Base-by-base conservation (phyloP, 2,888 invertebrate species). In the Drosophila niveifrons region DNA sequence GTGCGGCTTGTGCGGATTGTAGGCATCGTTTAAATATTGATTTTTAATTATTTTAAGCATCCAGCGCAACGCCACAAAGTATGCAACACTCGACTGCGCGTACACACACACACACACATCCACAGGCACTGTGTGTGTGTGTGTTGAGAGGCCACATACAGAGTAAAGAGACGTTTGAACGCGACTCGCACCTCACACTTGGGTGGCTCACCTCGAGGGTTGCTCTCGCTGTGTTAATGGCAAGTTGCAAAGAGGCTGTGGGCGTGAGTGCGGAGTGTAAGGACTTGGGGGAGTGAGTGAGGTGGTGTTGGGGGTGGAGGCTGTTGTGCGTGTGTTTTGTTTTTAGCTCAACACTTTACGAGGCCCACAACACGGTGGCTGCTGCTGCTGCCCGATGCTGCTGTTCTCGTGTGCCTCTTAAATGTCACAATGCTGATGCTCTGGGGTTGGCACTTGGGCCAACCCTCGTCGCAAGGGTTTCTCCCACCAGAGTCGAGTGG, bases 41-140 rank as follows among this genome's bases (percentile, higher is more conserved):
- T 89, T 85, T 85, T 87, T 75, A 85, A 85, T 85, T 85, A 85
- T 87, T 84, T 77, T 82, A 89, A 88, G 84, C 85, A 86, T 72
- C 64, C 66, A 63, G 28, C 57, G 15, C 72, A 64, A 66, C 74
- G 80, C 82, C 82, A 51, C 83, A 82, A 82, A 88, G 86, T 82
- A 82, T 85, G 88, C 88, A 79, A 55, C 68, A 69, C 86, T 58
- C 66, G 56, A 31, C 44, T 50, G 66, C 50, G 47, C 56, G 31
- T 53, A 43, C 62, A 71, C 67, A 74, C 57, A 48, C 44, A 52
- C 39, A 65, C 58, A 61, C 58, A 53, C 52, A 53, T n/a, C n/a
- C 41, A 47, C 28, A 56, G 23, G 46, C 28, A 17, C 46, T 63
- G 8, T 9, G 29, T 31, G 29, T 29, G 18, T 29, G 31, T 8